Base-by-base conservation (phyloP, 2,113 vertebrate species). In the Oophaga pumilio region DNA sequence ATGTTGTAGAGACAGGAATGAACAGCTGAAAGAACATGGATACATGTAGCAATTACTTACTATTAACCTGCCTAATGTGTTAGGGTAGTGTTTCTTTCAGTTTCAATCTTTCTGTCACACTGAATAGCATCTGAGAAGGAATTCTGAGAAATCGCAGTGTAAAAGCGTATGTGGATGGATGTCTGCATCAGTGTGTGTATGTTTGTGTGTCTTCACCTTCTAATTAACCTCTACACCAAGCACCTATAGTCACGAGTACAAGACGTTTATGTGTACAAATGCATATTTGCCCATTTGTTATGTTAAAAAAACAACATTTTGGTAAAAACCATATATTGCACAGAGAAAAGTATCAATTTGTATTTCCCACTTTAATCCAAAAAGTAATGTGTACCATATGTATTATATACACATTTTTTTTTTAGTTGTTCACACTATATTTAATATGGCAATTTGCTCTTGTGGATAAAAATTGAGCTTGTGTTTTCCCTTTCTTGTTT, bases 31-130 rank as follows among this genome's bases (percentile, higher is more conserved):
- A 92, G 92, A 94, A 91, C 91, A 90, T 94, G 95, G 93, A 94
- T 95, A 97, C 94, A 97, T 97, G 96, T 97, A 97, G 97, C 96
- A 96, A 95, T 96, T 95, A 94, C 93, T 97, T 95, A 83, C 81
- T 83, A 96, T 95, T 96, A 95, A 96, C 95, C 93, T 94, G 96
- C 95, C 95, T 95, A 94, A 66, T 95, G 93, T 92, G 92, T 90
- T 93, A 94, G 93, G 91, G 92, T 94, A 93, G 91, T 86, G 92
- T 95, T 95, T 91, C 92, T 94, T 95, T 94, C 90, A 92, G 91
- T 93, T 94, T 95, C 88, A 90, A 91, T 93, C 91, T 94, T 93
- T 94, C 90, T 90, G 91, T 95, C 93, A 93, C 90, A 92, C 91
- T 93, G 93, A 94, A 93, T 91, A 92, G 93, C 90, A 91, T 93